phyloP scores from a whole-genome alignment of 1,140 invertebrate species.

The Scaptodrosophila lebanonensis region DNA sequence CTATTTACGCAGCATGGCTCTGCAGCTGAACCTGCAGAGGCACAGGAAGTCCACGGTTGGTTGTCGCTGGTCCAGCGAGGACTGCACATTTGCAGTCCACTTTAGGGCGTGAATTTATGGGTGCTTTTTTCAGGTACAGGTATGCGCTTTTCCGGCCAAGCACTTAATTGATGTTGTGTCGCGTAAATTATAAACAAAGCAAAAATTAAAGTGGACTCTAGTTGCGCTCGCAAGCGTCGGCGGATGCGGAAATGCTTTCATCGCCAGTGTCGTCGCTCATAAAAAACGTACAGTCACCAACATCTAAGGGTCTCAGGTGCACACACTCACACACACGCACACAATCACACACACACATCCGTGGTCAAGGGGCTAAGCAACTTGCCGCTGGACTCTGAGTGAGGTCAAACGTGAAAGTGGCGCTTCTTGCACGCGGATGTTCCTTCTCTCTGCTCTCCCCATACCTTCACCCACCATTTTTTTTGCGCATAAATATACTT shows the following conservation, averaged over 20 bases:
- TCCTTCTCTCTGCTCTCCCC: no score
- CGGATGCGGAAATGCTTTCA: conserved; percentile 74
- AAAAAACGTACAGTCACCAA: conserved; percentile 46
- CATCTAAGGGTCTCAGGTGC: conserved; percentile 8
- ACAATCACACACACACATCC: conserved; percentile 9
- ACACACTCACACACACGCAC: conserved; percentile 6
- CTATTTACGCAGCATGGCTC: conserved; percentile 50
- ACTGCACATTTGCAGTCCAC: conserved; percentile 44
- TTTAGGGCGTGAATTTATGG: conserved; percentile 70
- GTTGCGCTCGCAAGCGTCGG: conserved; percentile 32
- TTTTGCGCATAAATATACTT: conserved; percentile 49
- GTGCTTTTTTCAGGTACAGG: conserved; percentile 71
- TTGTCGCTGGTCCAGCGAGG: neutral
- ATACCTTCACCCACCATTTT: neutral
- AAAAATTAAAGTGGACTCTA: conserved; percentile 73
- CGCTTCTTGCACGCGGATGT: conserved; percentile 52
- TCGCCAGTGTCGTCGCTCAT: conserved; percentile 62
- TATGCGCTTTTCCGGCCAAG: conserved; percentile 73
- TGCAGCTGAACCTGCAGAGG: conserved; percentile 42
- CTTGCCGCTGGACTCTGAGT: conserved; percentile 37
- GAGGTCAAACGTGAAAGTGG: conserved; percentile 70
- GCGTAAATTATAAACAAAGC: conserved; percentile 76
- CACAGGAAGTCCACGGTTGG: conserved; percentile 11
- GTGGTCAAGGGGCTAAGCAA: conserved; percentile 67
- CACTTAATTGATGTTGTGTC: conserved; percentile 74